A percentile compares a stretch with the other conserved stretches of the same genome.
These are phyloP conservation scores for Gorsachius magnificus DNA, from an alignment of 2,797 vertebrate genomes.

Conservation along the genomic window DNA sequence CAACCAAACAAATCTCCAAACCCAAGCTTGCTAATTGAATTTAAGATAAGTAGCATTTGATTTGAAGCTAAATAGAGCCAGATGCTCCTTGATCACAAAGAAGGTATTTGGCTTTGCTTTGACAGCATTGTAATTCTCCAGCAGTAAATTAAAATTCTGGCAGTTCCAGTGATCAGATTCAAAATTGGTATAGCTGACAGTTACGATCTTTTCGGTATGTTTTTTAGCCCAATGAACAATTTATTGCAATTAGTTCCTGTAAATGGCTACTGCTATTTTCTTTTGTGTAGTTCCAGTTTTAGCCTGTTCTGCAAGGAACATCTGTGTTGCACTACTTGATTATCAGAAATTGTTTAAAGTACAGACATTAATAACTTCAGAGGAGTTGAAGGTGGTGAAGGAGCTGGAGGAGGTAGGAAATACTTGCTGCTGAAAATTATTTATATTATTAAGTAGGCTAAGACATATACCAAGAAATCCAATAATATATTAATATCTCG, in stretches of 20 bases:
- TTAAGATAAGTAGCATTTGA: not conserved
- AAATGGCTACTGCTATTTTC: not conserved
- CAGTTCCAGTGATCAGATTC: not conserved
- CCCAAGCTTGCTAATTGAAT: not conserved
- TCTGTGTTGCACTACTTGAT: conserved; percentile 53
- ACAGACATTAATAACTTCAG: conserved; percentile 27
- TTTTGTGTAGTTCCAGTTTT: conserved; percentile 25
- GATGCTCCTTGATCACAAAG: not conserved
- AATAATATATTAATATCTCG: conserved; percentile 5
- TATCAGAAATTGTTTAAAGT: conserved; percentile 48
- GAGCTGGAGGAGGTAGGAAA: conserved; percentile 56
- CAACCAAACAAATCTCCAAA: not conserved
- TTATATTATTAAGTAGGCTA: conserved; percentile 30
- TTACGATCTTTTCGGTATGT: not conserved
- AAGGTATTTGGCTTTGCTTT: not conserved
- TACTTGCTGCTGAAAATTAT: conserved; percentile 43
- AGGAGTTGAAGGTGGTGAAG: conserved; percentile 41
- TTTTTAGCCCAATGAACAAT: not conserved
- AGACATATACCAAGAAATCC: not conserved
- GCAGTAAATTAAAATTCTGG: not conserved
- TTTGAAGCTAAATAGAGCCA: conserved; percentile 1
- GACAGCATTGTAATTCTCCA: not conserved
- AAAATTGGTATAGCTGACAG: not conserved
- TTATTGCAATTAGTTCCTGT: not conserved
- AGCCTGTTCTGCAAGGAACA: conserved; percentile 26